phyloP scores from a whole-genome alignment of 2,113 vertebrate genomes.

The Centropristis striata region DNA sequence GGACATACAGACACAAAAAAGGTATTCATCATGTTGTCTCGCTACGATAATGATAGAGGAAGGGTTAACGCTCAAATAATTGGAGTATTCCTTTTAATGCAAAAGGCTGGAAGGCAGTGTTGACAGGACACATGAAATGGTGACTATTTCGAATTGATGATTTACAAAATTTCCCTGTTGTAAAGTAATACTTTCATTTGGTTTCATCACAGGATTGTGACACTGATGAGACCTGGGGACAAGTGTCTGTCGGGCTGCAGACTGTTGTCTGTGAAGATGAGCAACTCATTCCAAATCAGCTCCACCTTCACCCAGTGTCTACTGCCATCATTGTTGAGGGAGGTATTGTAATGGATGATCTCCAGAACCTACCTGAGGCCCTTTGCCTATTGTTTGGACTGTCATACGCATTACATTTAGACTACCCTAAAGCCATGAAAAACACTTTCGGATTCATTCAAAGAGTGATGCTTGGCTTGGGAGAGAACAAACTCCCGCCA shows the following conservation, averaged over 20 bases:
- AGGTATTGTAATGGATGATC: background rate
- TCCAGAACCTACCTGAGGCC: no score
- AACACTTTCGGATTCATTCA: no score
- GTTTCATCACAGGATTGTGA: background rate
- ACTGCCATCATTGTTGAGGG: constrained; percentile 1
- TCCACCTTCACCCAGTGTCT: background rate
- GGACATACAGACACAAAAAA: no score
- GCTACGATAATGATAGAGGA: no score
- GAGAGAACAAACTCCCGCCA: constrained; percentile 9
- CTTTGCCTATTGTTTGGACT: no score
- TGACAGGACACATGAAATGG: background rate
- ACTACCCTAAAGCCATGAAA: no score
- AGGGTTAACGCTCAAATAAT: no score
- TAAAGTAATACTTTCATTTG: background rate
- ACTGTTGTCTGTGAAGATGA: background rate
- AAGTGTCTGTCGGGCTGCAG: background rate
- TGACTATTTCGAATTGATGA: background rate
- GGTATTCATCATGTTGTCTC: no score
- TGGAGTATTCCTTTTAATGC: no score
- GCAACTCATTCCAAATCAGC: background rate
- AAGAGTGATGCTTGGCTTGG: constrained; percentile 8
- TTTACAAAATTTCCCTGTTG: background rate
- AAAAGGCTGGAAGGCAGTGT: background rate
- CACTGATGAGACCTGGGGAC: background rate
- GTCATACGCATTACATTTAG: no score